Conservation (phyloP, 2,113 vertebrate genomes). For the Oncorhynchus mykiss region DNA sequence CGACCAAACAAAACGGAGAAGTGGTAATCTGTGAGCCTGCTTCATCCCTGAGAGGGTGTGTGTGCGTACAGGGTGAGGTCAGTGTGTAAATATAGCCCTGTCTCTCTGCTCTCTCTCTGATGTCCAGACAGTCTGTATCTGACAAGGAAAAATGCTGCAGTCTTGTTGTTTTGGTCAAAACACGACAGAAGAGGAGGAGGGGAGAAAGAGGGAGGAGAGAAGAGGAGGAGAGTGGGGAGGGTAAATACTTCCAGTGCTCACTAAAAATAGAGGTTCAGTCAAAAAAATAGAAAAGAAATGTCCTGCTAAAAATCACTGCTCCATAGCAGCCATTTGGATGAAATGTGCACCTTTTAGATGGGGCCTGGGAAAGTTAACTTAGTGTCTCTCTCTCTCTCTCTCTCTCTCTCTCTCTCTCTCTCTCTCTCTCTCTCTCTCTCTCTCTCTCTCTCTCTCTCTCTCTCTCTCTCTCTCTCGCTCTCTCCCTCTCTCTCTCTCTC, state of each 20-base stretch:
- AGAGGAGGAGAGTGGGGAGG: constrained; percentile 15
- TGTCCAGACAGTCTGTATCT: constrained; percentile 58
- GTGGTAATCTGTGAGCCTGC: constrained; percentile 27
- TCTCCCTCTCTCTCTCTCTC: no score
- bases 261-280: constrained; percentile 65
- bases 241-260: constrained; percentile 57
- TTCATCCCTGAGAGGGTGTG: constrained; percentile 22
- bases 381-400: background rate
- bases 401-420: no score
- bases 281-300: constrained; percentile 39
- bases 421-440: no score
- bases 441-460: no score
- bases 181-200: constrained; percentile 34
- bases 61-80: constrained; percentile 54
- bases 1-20: constrained; percentile 26
- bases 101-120: constrained; percentile 40
- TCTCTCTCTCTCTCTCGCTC: no score
- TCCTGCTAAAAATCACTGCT: constrained; percentile 74
- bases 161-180: constrained; percentile 70
- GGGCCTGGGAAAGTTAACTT: constrained; percentile 69
- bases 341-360: constrained; percentile 64
- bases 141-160: constrained; percentile 52
- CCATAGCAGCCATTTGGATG: constrained; percentile 60
- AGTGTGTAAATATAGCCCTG: constrained; percentile 62
- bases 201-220: background rate